A percentile compares a stretch with the other conserved stretches of the same genome.
Evolutionary conservation across 1,140 invertebrate genomes (phyloP).

Genomic region (Parasteatoda tepidariorum): DNA sequence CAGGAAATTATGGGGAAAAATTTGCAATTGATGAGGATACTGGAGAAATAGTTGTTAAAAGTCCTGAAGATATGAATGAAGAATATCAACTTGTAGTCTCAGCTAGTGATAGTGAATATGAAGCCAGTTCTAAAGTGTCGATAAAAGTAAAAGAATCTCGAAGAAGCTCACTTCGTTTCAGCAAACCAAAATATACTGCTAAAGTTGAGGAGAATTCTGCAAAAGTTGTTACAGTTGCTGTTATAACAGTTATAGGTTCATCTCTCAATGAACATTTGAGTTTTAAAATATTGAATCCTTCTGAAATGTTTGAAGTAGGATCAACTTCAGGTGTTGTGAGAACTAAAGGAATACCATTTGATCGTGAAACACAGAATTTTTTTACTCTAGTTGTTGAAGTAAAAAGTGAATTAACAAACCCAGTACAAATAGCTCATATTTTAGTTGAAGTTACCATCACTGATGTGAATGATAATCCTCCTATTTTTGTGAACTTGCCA

Average conservation of each 20-base stretch:
- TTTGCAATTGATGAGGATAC: slow-evolving; percentile 81
- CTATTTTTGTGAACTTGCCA: slow-evolving; percentile 84
- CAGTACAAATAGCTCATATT: slow-evolving; percentile 78
- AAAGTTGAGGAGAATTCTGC: slow-evolving; percentile 87
- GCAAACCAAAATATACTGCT: slow-evolving; percentile 82
- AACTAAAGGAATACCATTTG: slow-evolving; percentile 78
- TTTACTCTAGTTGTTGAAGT: slow-evolving; percentile 65
- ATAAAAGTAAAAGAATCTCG: slow-evolving; percentile 77
- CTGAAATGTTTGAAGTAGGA: slow-evolving; percentile 89
- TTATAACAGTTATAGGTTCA: slow-evolving; percentile 87
- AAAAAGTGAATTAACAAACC: slow-evolving; percentile 67
- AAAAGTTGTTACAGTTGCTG: slow-evolving; percentile 80
- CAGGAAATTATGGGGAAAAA: slow-evolving; percentile 82
- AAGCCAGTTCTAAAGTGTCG: slow-evolving; percentile 69
- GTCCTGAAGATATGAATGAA: slow-evolving; percentile 71
- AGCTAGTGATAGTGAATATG: slow-evolving; percentile 74
- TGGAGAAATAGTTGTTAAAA: slow-evolving; percentile 79
- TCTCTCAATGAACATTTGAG: slow-evolving; percentile 87
- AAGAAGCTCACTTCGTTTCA: slow-evolving; percentile 83
- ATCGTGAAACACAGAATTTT: slow-evolving; percentile 86
- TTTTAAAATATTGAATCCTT: slow-evolving; percentile 90
- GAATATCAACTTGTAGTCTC: slow-evolving; percentile 69
- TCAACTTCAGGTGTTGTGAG: slow-evolving; percentile 87
- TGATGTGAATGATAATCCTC: slow-evolving; percentile 91
- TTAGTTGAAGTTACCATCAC: slow-evolving; percentile 83